These are phyloP conservation scores for Callorhinus ursinus DNA, from an alignment of 2,113 vertebrate species.

Conservation along the genomic window DNA sequence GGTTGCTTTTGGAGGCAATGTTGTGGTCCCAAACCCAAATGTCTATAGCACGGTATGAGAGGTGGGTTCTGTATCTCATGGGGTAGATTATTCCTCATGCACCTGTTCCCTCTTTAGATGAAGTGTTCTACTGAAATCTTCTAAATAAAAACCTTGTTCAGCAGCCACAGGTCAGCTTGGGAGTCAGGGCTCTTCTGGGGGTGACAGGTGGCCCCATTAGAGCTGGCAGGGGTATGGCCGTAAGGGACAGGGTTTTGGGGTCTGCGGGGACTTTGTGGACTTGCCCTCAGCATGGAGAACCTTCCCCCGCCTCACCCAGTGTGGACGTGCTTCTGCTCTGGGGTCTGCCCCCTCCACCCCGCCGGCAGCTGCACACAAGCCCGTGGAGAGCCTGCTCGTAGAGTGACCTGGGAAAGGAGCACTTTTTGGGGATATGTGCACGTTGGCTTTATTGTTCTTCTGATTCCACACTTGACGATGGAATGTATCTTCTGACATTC, in stretches of 20 bases:
- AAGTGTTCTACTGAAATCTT: background rate
- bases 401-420: background rate
- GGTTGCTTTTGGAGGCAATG: background rate
- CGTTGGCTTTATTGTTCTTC: background rate
- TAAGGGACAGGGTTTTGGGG: background rate
- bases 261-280: background rate
- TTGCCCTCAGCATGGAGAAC: background rate
- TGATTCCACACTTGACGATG: background rate
- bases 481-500: background rate
- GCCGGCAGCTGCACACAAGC: background rate
- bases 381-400: rapidly evolving
- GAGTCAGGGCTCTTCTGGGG: background rate
- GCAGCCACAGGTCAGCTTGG: background rate
- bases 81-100: background rate
- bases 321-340: rapidly evolving
- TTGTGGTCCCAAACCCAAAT: background rate
- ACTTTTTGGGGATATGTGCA: background rate
- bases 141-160: background rate
- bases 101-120: background rate
- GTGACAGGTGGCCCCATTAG: background rate
- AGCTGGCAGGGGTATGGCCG: background rate
- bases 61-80: background rate
- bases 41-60: background rate
- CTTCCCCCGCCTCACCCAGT: background rate
- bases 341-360: background rate